Conservation (phyloP, 1,140 invertebrate genomes). For the Micrasema minimum region DNA sequence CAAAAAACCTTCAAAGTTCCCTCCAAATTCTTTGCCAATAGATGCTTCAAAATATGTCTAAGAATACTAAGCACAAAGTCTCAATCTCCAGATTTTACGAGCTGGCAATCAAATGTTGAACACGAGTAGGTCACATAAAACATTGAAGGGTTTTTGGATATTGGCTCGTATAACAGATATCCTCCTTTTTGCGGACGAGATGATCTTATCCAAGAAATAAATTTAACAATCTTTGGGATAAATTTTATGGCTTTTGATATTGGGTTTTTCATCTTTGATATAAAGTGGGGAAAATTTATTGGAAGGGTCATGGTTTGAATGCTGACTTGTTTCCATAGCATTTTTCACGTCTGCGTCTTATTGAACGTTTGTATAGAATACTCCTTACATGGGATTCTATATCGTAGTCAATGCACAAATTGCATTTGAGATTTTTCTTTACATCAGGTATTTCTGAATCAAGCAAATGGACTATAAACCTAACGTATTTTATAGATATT, state of each 20-base stretch:
- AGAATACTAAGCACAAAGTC: too few species aligned
- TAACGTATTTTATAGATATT: too few species aligned
- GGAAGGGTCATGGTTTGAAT: slow-evolving; percentile 19
- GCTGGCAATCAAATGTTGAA: neutral
- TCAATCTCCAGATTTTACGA: neutral
- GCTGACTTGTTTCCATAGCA: slow-evolving; percentile 1
- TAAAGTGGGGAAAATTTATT: slow-evolving; percentile 10
- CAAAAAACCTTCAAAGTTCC: neutral
- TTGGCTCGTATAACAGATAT: too few species aligned
- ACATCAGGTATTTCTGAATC: too few species aligned
- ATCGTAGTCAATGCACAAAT: too few species aligned
- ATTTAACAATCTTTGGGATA: neutral
- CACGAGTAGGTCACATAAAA: too few species aligned
- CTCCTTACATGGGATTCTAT: too few species aligned
- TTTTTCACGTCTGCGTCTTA: slow-evolving; percentile 21
- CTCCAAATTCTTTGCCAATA: slow-evolving; percentile 1
- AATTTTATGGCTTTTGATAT: slow-evolving; percentile 12
- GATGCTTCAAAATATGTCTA: too few species aligned
- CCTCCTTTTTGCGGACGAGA: neutral
- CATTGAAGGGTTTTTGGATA: too few species aligned
- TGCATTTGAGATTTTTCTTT: too few species aligned
- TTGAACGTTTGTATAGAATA: slow-evolving; percentile 9
- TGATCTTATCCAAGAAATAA: neutral
- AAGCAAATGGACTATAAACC: too few species aligned
- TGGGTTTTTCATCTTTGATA: slow-evolving; percentile 5